Evolutionary conservation across 2,113 vertebrate species (phyloP), one percentile per base, ranked within the genome.

Genomic region (Chaenogobius annularis): DNA sequence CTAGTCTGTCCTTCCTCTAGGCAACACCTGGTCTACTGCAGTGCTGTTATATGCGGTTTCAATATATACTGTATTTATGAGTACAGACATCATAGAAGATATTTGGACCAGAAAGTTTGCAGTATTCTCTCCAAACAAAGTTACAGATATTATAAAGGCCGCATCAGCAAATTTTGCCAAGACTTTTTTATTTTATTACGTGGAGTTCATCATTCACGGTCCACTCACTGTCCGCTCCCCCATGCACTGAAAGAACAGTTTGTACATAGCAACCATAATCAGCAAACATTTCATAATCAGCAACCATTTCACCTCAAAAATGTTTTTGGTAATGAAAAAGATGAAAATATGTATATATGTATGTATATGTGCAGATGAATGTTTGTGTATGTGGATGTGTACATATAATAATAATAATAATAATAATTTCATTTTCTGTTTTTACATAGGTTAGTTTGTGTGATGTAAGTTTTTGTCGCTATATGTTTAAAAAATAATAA

Each of bases 21-120:
- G 20, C 61, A 56, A 37, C 62, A 76, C 63, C 68, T 76, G 68
- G 22, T 55, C 37, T 35, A 67, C 31, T 52, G 17, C 31, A 58
- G 12, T 54, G n/a, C 43, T 47, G 19, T 58, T 46, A 75, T 20
- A 43, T 40, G 22, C 12, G 15, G 20, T 65, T 46, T 46, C 20
- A 65, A 20, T 22, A 66, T 47, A 66, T 46, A 20, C 11, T 17
- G 17, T 10, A 40, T 9, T n/a, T 65, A 20, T 55, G 54, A 46
- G 13, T 13, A 47, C 40, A 20, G 64, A 61, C 58, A 61, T 61
- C 35, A 61, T 43, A 40, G 61, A 63, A 12, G 10, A 14, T n/a
- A n/a, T 40, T 63, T 63, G 17, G 35, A 43, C 35, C 35, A 43
- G 19, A 63, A 43, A 63, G 61, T 63, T 63, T 63, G 61, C 61